These are phyloP conservation scores for Lepidocyrtinus sp. DNA, from an alignment of 2,888 invertebrate species.

Conservation along the genomic window DNA sequence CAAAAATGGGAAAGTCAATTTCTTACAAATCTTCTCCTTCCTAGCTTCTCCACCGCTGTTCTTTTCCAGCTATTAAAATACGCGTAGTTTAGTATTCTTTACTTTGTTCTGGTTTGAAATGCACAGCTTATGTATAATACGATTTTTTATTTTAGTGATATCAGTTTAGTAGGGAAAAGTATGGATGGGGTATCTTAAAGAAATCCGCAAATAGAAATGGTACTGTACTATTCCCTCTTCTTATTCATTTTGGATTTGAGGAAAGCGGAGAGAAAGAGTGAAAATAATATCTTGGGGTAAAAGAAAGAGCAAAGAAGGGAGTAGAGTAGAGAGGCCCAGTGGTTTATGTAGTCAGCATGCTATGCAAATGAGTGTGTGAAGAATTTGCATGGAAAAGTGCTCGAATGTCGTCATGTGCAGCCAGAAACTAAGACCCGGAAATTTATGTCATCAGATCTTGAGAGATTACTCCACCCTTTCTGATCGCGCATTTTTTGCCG, in stretches of 20 bases:
- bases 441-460: conserved; percentile 71
- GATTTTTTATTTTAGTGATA: neutral
- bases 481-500: conserved; percentile 66
- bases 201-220: conserved; percentile 50
- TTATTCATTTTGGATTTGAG: conserved; percentile 6
- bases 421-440: conserved; percentile 70
- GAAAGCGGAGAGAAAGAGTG: conserved; percentile 34
- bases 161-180: neutral
- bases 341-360: conserved; percentile 66
- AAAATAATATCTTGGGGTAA: conserved; percentile 22
- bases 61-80: neutral
- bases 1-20: conserved; percentile 34
- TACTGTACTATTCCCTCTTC: conserved; percentile 13
- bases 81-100: neutral
- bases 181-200: conserved; percentile 30
- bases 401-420: conserved; percentile 70
- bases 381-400: conserved; percentile 71
- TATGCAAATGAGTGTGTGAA: conserved; percentile 71
- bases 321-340: conserved; percentile 45
- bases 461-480: conserved; percentile 70
- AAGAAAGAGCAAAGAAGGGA: conserved; percentile 36
- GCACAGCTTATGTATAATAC: neutral
- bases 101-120: neutral
- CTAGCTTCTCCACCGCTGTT: conserved; percentile 27
- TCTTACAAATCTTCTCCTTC: conserved; percentile 29